Conservation (phyloP, 2,888 invertebrate genomes). For the Aleiodes alternator region DNA sequence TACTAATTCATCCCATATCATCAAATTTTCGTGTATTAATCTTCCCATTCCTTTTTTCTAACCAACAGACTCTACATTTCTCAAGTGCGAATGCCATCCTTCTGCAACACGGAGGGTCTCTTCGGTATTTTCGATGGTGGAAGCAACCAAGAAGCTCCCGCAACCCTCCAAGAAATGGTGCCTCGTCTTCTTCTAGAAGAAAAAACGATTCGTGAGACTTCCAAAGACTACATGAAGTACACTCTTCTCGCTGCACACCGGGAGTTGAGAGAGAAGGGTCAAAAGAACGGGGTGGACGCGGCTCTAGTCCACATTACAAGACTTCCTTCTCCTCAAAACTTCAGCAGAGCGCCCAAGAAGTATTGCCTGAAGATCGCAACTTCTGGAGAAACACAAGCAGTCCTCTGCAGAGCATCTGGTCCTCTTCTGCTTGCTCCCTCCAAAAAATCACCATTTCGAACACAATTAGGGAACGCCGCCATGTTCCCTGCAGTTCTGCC, state of each 20-base stretch:
- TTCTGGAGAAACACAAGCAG: conserved; percentile 85
- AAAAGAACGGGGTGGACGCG: conserved; percentile 84
- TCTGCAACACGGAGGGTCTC: conserved; percentile 87
- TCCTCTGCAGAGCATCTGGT: conserved; percentile 83
- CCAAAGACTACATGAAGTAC: conserved; percentile 89
- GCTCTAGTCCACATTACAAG: conserved; percentile 85
- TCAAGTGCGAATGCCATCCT: conserved; percentile 86
- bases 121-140: conserved; percentile 91
- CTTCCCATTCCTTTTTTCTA: background rate
- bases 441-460: conserved; percentile 76
- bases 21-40: background rate
- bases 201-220: conserved; percentile 87
- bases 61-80: conserved; percentile 81
- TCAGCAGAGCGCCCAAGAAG: conserved; percentile 79
- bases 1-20: too few species aligned
- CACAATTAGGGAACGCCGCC: conserved; percentile 82
- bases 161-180: conserved; percentile 83
- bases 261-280: conserved; percentile 85
- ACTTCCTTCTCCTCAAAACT: conserved; percentile 78
- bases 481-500: conserved; percentile 83
- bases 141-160: conserved; percentile 83
- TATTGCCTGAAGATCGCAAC: conserved; percentile 85
- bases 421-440: conserved; percentile 81
- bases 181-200: conserved; percentile 89
- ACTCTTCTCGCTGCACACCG: conserved; percentile 88